phyloP scores from a whole-genome alignment of 1,140 invertebrate genomes.

The Drosophila kikkawai region DNA sequence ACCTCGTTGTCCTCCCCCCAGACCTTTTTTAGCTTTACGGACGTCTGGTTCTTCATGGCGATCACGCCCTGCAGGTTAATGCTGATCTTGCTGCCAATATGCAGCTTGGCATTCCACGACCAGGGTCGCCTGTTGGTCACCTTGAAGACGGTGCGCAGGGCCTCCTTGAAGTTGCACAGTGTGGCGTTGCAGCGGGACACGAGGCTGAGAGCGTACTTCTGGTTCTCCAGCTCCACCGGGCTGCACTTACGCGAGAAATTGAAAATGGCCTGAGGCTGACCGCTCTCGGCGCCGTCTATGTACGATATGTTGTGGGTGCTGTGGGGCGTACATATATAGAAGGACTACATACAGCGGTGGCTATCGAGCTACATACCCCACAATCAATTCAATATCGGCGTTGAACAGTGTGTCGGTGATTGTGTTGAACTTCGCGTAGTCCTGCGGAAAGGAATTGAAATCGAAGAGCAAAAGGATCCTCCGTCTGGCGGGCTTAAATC shows the following conservation, averaged over 20 bases:
- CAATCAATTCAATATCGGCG: slow-evolving; percentile 61
- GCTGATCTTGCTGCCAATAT: slow-evolving; percentile 65
- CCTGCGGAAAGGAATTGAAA: slow-evolving; percentile 62
- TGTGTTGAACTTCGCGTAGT: slow-evolving; percentile 45
- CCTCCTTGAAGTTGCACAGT: slow-evolving; percentile 72
- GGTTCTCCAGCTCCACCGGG: slow-evolving; percentile 57
- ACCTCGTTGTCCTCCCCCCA: slow-evolving; percentile 62
- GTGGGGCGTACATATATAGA: not conserved
- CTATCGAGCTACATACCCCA: slow-evolving; percentile 51
- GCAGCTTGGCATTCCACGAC: slow-evolving; percentile 68
- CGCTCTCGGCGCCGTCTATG: slow-evolving; percentile 60
- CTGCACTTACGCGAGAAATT: slow-evolving; percentile 39
- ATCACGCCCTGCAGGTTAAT: slow-evolving; percentile 72
- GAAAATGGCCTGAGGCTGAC: slow-evolving; percentile 62
- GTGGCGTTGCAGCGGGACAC: slow-evolving; percentile 67
- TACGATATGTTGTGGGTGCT: slow-evolving; percentile 71
- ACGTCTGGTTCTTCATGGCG: slow-evolving; percentile 73
- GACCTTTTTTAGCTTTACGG: slow-evolving; percentile 69
- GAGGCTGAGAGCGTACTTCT: slow-evolving; percentile 65
- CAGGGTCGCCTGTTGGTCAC: slow-evolving; percentile 66
- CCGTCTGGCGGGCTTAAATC: slow-evolving; percentile 34
- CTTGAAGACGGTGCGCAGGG: slow-evolving; percentile 51
- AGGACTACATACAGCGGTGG: not conserved
- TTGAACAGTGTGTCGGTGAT: slow-evolving; percentile 45
- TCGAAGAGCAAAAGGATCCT: slow-evolving; percentile 74